Percentiles rank a stretch among this genome's conserved stretches.
Conservation (phyloP, 2,888 invertebrate species). For the Cheilosia urbana region DNA sequence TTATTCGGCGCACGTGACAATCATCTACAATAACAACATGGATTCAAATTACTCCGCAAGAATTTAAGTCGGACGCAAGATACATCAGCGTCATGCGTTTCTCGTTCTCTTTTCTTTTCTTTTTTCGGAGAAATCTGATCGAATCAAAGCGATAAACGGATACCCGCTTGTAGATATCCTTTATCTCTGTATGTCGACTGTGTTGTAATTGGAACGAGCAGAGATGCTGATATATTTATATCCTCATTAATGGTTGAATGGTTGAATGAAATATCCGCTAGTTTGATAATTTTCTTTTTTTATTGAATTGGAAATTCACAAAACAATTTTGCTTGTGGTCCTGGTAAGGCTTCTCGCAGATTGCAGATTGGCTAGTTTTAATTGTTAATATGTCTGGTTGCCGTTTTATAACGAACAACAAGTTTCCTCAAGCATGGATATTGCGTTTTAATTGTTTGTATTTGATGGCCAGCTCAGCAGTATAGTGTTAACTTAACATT, state of each 20-base stretch:
- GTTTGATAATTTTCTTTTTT: background rate
- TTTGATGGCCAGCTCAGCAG: background rate
- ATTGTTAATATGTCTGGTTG: background rate
- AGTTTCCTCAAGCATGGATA: slow-evolving; percentile 1
- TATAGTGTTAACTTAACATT: slow-evolving; percentile 6
- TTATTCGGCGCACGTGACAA: slow-evolving; percentile 77
- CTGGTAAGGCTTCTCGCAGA: slow-evolving; percentile 4
- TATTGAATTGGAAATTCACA: slow-evolving; percentile 30
- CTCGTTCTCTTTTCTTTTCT: slow-evolving; percentile 1
- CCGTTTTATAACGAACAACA: slow-evolving; percentile 25
- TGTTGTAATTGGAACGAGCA: background rate
- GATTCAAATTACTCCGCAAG: slow-evolving; percentile 42
- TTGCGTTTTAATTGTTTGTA: slow-evolving; percentile 30
- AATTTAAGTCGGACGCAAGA: slow-evolving; percentile 44
- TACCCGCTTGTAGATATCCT: background rate
- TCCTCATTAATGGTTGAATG: slow-evolving; percentile 27
- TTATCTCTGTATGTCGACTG: background rate
- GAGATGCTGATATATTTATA: slow-evolving; percentile 22
- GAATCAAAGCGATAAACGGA: slow-evolving; percentile 37
- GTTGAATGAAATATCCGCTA: slow-evolving; percentile 22
- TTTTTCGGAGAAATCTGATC: slow-evolving; percentile 49
- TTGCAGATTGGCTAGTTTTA: slow-evolving; percentile 2
- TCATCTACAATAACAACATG: slow-evolving; percentile 63
- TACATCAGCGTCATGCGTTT: background rate
- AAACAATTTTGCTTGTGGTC: slow-evolving; percentile 27